Conservation (phyloP, 1,140 invertebrate species). For the Orius laevigatus region DNA sequence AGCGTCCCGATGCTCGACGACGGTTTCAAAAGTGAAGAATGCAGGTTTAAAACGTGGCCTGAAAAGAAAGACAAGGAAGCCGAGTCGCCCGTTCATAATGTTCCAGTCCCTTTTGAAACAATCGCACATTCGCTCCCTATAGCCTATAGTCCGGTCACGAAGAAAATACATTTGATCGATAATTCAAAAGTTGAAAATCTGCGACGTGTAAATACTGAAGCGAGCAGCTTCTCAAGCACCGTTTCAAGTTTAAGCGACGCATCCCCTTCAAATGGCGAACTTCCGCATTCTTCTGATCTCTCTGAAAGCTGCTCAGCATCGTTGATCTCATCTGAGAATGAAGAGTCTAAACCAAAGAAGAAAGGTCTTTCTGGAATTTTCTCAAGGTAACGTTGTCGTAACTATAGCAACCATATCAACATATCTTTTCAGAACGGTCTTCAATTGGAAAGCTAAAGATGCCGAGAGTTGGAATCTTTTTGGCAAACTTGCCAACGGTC, state of each 20-base stretch:
- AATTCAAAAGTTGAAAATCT: conserved; percentile 11
- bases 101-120: conserved; percentile 13
- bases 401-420: neutral
- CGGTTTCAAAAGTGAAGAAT: conserved; percentile 15
- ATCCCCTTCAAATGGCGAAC: conserved; percentile 20
- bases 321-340: conserved; percentile 17
- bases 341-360: conserved; percentile 19
- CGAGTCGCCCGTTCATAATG: neutral
- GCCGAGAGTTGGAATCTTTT: conserved; percentile 3
- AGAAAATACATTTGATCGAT: conserved; percentile 25
- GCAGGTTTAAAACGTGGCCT: conserved; percentile 25
- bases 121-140: conserved; percentile 24
- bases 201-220: conserved; percentile 23
- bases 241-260: conserved; percentile 23
- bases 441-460: conserved; percentile 17
- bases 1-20: conserved; percentile 19
- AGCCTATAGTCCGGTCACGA: conserved; percentile 26
- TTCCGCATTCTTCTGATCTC: conserved; percentile 17
- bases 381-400: conserved; percentile 15
- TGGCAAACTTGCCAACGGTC: no score
- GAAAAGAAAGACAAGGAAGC: conserved; percentile 22
- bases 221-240: conserved; percentile 29
- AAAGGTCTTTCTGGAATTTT: conserved; percentile 23
- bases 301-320: conserved; percentile 14
- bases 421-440: conserved; percentile 17